phyloP scores from a whole-genome alignment of 2,113 vertebrate species.

The Urocolius indicus region DNA sequence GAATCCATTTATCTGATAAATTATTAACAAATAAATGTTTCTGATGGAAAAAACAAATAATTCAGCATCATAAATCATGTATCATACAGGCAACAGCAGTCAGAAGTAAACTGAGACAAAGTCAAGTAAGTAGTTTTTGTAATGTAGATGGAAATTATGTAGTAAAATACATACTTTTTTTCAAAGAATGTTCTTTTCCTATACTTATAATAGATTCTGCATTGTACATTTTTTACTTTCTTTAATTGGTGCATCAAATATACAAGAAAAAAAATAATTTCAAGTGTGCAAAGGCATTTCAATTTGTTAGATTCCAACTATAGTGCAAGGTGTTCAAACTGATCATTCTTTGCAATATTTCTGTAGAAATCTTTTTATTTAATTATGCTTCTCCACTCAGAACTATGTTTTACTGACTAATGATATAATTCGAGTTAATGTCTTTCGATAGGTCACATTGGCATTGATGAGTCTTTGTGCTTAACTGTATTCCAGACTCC shows the following conservation, averaged over 20 bases:
- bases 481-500: not conserved
- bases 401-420: not conserved
- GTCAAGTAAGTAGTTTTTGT: not conserved
- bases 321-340: not conserved
- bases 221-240: fast-evolving
- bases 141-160: not conserved
- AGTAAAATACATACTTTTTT: not conserved
- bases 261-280: not conserved
- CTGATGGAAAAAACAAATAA: constrained; percentile 17
- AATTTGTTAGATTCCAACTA: not conserved
- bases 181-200: not conserved
- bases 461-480: not conserved
- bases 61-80: not conserved
- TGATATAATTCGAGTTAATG: not conserved
- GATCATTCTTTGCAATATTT: not conserved
- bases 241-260: not conserved
- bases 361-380: not conserved
- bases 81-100: not conserved
- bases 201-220: not conserved
- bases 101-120: not conserved
- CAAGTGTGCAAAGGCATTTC: not conserved
- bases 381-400: not conserved
- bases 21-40: constrained; percentile 54
- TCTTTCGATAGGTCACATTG: not conserved
- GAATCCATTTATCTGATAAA: constrained; percentile 52